Percentiles rank a stretch among this genome's conserved stretches.
Conservation (phyloP, 2,888 invertebrate species). For the Chloroclysta siterata region DNA sequence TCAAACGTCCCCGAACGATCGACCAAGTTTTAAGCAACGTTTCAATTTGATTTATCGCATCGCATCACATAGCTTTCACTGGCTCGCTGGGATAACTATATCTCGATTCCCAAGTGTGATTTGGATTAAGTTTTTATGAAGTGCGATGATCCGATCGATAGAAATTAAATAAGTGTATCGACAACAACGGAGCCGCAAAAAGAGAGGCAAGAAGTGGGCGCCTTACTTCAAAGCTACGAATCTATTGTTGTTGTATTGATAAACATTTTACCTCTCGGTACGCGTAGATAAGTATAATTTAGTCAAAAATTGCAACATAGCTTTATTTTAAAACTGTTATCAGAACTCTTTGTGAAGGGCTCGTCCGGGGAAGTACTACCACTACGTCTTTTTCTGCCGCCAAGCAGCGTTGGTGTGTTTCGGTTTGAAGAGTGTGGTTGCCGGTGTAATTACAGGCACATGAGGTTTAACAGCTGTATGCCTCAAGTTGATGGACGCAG, state of each 20-base stretch:
- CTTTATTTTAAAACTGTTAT: no score
- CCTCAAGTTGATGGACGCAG: no score
- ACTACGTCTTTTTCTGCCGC: no score
- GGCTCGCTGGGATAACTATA: constrained; percentile 42
- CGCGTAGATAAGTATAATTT: neutral
- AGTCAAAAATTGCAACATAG: no score
- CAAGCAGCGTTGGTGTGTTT: no score
- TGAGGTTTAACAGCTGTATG: no score
- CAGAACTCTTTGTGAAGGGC: no score
- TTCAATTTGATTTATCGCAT: neutral
- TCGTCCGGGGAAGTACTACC: no score
- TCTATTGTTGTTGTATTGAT: constrained; percentile 26
- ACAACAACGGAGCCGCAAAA: constrained; percentile 33
- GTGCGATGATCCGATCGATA: constrained; percentile 63
- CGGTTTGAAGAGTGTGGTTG: no score
- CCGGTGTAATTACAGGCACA: no score
- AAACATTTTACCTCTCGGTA: constrained; percentile 3
- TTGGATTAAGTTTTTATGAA: constrained; percentile 76
- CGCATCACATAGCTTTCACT: constrained; percentile 14
- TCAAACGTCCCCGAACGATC: no score
- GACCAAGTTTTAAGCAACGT: no score
- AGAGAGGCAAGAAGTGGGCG: constrained; percentile 37
- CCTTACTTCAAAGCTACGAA: constrained; percentile 39
- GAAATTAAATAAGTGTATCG: constrained; percentile 53
- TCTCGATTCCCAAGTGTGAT: constrained; percentile 56